Percentiles rank a stretch among this genome's conserved stretches.
phyloP scores from a whole-genome alignment of 92 coral and sea anemone genomes.

The Parazoanthus swiftii region DNA sequence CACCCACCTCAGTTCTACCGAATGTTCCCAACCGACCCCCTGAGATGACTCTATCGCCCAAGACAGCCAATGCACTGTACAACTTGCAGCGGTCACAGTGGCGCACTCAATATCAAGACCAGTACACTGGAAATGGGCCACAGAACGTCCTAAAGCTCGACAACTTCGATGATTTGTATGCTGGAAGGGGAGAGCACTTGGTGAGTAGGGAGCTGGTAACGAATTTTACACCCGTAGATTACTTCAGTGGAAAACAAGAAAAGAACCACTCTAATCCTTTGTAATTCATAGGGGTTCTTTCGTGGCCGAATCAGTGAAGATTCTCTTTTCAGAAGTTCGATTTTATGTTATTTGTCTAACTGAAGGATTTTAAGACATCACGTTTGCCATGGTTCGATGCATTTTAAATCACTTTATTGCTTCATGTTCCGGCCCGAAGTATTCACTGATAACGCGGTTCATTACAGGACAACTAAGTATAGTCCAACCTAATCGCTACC shows the following conservation, averaged over 20 bases:
- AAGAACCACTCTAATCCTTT: neutral
- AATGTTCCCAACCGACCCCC: constrained; percentile 68
- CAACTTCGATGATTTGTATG: constrained; percentile 67
- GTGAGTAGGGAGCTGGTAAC: constrained; percentile 48
- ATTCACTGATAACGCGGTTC: no score
- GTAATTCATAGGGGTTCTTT: no score
- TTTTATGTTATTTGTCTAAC: no score
- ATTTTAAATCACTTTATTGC: no score
- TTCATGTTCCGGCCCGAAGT: no score
- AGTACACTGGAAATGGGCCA: constrained; percentile 83
- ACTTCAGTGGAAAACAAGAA: neutral
- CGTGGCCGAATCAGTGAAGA: no score
- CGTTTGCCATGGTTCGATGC: no score
- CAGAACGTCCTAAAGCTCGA: constrained; percentile 78
- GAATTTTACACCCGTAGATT: neutral
- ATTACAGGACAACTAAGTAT: no score
- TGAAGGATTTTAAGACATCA: no score
- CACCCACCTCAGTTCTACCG: constrained; percentile 88
- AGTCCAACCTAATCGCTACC: no score
- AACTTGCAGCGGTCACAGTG: constrained; percentile 73
- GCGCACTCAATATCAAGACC: constrained; percentile 78
- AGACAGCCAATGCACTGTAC: constrained; percentile 86
- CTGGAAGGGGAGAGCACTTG: constrained; percentile 53
- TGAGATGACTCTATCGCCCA: constrained; percentile 76
- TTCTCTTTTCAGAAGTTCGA: no score